Evolutionary conservation across 2,797 vertebrate species (phyloP).

Genomic region (Pseudotriccus pelzelni): DNA sequence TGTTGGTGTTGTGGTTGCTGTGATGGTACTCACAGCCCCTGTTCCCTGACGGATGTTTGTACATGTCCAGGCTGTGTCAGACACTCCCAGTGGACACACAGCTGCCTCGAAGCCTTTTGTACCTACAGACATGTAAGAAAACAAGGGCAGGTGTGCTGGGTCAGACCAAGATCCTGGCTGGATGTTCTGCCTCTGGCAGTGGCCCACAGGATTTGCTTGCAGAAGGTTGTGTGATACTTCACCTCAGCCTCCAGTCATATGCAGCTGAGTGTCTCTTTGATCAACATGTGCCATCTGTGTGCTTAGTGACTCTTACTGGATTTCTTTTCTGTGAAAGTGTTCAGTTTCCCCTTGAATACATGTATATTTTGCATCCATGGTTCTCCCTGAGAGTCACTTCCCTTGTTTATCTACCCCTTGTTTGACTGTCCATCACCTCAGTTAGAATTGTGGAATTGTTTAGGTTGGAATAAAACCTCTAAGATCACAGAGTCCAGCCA

Average conservation of each 20-base stretch:
- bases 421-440: neutral
- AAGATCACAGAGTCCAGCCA: neutral
- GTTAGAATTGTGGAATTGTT: neutral
- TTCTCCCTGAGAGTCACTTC: neutral
- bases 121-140: neutral
- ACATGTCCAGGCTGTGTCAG: neutral
- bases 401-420: neutral
- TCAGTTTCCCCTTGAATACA: neutral
- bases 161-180: neutral
- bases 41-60: neutral
- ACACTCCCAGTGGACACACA: neutral
- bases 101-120: neutral
- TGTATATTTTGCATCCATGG: neutral
- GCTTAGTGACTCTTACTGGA: neutral
- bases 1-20: neutral
- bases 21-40: neutral
- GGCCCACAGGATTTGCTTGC: neutral
- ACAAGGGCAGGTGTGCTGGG: neutral
- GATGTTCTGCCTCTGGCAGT: neutral
- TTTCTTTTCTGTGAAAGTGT: neutral
- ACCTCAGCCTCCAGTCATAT: fast-evolving
- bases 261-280: neutral
- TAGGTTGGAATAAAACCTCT: neutral
- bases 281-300: neutral
- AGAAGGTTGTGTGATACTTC: neutral